Base-by-base conservation (phyloP, 1,140 invertebrate species). In the Ceratosolen fusciceps region DNA sequence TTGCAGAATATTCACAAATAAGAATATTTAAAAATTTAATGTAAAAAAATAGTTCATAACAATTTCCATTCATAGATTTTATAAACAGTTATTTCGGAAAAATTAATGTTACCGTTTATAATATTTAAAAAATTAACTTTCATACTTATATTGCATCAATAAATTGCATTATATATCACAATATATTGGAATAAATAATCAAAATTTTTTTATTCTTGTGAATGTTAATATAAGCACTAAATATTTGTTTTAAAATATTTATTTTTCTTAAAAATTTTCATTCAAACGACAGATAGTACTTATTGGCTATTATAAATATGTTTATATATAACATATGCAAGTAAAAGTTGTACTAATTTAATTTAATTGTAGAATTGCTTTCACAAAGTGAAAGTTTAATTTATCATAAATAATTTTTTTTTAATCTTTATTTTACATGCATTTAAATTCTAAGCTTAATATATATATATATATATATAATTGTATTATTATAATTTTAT, bases 301-400 rank as follows among this genome's bases (percentile, higher is more conserved):
- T 54, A 71, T 47, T 54, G 29, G 9, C 9, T 52, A 47, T 49
- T 71, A 49, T 47, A 24, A 34, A 71, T n/a, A 16, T n/a, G n/a
- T n/a, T n/a, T n/a, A n/a, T n/a, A n/a, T 31, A 29, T 71, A 71
- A 54, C 47, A 71, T 52, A n/a, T 52, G 12, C 29, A 19, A 29
- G 34, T 60, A 74, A 58, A 74, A 73, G 71, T 58, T 60, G 39
- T n/a, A 74, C 60, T 43, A 74, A 31, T 74, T 74, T 58, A 74
- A 60, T 60, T 58, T 74, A 74, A 74, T 60, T 74, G n/a, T 74
- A 21, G 39, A 74, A 74, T 74, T 74, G 72, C 72, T 74, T 73
- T 73, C 52, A 56, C 34, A 43, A 71, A 29, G 72, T 60, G 56
- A 74, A 74, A 74, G 54, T 24, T 74, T 60, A 43, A 43, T 43